Evolutionary conservation across 2,888 invertebrate species (phyloP), one percentile per base, ranked within the genome.

Genomic region (Carcina quercana): DNA sequence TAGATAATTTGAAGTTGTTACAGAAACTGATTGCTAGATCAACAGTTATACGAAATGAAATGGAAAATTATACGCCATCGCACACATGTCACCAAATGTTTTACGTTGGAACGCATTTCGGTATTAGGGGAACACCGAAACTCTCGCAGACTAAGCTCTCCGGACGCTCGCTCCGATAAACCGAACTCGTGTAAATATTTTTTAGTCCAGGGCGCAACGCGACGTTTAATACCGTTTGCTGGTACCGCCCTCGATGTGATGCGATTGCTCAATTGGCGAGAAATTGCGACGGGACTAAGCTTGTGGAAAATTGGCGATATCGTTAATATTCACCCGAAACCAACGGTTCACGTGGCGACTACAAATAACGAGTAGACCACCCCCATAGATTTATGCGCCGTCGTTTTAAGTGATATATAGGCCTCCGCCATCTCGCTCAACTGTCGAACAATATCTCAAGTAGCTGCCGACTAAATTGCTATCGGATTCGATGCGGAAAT

Each of bases 281-380:
- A 83, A 82, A 83, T 83, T 82, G 79, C 80, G 73, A 69, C 75
- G 79, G 59, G 70, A 62, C 67, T 80, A 80, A 82, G 71, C 80
- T 79, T 62, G 69, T 69, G 76, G 76, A 83, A 82, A 83, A 83
- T 83, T 80, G 83, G 73, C 78, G 80, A 80, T 82, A 82, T 80
- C 76, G 79, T 82, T 83, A 83, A 83, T 83, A 83, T 82, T 83
- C 82, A 82, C 76, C 83, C 74, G 73, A 80, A 80, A 79, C 75
- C 64, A 56, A 60, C 63, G 72, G 69, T 73, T 76, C 76, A 79
- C 80, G 78, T 76, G 75, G 79, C 72, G 76, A 78, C 82, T 76
- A 74, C 79, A 78, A 82, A 80, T 80, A 80, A 82, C 79, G 66
- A 72, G 70, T 62, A 65, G 75, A 74, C 75, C 69, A 58, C 61